Evolutionary conservation across 2,888 invertebrate species (phyloP).

Genomic region (Eumacrocentrus americanus): DNA sequence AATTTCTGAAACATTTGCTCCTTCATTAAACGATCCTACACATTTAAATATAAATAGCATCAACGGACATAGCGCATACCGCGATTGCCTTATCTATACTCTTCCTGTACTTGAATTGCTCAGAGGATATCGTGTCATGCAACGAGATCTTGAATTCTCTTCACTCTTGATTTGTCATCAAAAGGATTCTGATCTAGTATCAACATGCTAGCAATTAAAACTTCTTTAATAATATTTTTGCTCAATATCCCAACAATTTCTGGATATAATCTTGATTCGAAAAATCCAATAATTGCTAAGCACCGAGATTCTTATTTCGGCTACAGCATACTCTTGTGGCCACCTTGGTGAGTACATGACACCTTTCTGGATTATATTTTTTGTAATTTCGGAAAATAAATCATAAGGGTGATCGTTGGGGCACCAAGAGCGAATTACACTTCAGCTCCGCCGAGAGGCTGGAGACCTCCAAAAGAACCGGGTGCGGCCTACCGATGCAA

Average conservation of each 20-base stretch:
- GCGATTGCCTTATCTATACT: conserved; percentile 43
- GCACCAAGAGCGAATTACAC: conserved; percentile 66
- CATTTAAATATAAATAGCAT: conserved; percentile 14
- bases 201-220: conserved; percentile 4
- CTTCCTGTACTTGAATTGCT: conserved; percentile 40
- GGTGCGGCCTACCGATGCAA: conserved; percentile 65
- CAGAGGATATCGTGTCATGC: conserved; percentile 2
- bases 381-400: too few relatives aligned
- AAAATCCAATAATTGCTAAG: conserved; percentile 34
- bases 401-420: conserved; percentile 62
- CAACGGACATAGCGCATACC: conserved; percentile 14
- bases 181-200: conserved; percentile 6
- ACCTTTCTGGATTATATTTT: too few relatives aligned
- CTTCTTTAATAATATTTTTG: conserved; percentile 3
- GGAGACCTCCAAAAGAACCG: conserved; percentile 59
- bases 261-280: conserved; percentile 44
- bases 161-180: not conserved
- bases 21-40: not conserved
- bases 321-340: conserved; percentile 42
- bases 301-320: conserved; percentile 42
- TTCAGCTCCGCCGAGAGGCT: conserved; percentile 28
- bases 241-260: conserved; percentile 1
- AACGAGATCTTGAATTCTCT: not conserved
- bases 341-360: conserved; percentile 18
- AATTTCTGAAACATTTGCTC: conserved; percentile 4